A percentile compares a stretch with the other conserved stretches of the same genome.
Conservation (phyloP, 2,797 vertebrate species). For the Myotis planiceps region DNA sequence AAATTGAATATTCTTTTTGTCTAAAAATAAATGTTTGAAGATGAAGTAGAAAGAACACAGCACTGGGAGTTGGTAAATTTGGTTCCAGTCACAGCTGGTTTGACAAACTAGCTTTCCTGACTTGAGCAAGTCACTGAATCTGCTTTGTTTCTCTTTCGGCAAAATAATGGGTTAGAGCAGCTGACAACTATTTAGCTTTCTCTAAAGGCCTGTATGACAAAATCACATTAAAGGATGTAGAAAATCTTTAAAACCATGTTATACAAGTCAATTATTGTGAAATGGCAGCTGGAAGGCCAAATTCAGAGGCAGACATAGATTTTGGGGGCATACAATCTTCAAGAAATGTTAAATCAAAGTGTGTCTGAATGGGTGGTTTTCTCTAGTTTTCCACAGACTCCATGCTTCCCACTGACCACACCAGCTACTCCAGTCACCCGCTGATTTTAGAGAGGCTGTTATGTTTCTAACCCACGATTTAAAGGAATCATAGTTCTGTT, state of each 20-base stretch:
- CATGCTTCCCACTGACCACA: not conserved
- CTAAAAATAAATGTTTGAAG: not conserved
- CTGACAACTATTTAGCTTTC: not conserved
- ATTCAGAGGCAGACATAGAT: not conserved
- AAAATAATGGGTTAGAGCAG: not conserved
- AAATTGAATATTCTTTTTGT: not conserved
- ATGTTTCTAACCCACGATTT: not conserved
- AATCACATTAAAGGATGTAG: not conserved
- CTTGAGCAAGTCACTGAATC: not conserved
- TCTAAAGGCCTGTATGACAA: conserved; percentile 7
- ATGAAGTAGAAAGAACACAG: not conserved
- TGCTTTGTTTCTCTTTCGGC: not conserved
- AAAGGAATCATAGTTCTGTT: not conserved
- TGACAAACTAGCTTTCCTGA: not conserved
- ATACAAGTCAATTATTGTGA: not conserved
- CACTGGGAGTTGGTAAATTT: not conserved
- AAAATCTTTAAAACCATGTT: not conserved
- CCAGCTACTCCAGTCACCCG: not conserved
- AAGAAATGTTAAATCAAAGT: not conserved
- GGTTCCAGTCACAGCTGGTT: not conserved
- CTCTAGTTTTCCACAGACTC: not conserved
- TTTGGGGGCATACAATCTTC: not conserved
- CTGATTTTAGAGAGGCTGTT: not conserved
- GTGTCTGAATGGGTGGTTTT: not conserved
- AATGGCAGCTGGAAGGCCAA: not conserved